A percentile compares a stretch with the other conserved stretches of the same genome.
Evolutionary conservation across 2,888 invertebrate species (phyloP).

Genomic region (Crocallis elinguaria): DNA sequence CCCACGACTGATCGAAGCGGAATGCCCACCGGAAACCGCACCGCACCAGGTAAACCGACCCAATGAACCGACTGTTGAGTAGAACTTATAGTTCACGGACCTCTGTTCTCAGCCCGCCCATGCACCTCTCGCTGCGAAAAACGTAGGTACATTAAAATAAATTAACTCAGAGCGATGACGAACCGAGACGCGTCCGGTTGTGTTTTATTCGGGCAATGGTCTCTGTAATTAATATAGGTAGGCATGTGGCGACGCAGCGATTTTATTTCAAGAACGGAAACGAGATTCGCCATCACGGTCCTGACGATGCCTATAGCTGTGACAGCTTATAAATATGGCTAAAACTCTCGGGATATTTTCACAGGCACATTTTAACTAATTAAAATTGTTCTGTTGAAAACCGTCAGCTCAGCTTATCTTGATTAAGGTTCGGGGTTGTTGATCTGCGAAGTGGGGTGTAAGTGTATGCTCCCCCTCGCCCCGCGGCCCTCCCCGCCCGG

Average conservation of each 20-base stretch:
- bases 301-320: conserved; percentile 35
- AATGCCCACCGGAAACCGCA: conserved; percentile 75
- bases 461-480: conserved; percentile 42
- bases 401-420: conserved; percentile 68
- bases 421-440: conserved; percentile 77
- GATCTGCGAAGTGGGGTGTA: conserved; percentile 68
- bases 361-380: conserved; percentile 54
- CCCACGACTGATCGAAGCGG: conserved; percentile 40
- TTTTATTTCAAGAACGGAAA: conserved; percentile 50
- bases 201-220: conserved; percentile 55
- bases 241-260: conserved; percentile 40
- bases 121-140: conserved; percentile 53
- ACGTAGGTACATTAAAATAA: conserved; percentile 58
- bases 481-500: conserved; percentile 49
- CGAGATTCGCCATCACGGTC: conserved; percentile 44
- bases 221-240: conserved; percentile 52
- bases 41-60: conserved; percentile 69
- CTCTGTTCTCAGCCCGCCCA: conserved; percentile 40
- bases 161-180: conserved; percentile 58
- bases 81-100: conserved; percentile 22
- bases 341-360: conserved; percentile 28
- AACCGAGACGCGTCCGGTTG: conserved; percentile 53
- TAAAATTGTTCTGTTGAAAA: conserved; percentile 56
- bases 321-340: conserved; percentile 37
- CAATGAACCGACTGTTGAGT: conserved; percentile 48